Evolutionary conservation across 2,797 vertebrate species (phyloP).

Genomic region (Alcedo quadribrachys): DNA sequence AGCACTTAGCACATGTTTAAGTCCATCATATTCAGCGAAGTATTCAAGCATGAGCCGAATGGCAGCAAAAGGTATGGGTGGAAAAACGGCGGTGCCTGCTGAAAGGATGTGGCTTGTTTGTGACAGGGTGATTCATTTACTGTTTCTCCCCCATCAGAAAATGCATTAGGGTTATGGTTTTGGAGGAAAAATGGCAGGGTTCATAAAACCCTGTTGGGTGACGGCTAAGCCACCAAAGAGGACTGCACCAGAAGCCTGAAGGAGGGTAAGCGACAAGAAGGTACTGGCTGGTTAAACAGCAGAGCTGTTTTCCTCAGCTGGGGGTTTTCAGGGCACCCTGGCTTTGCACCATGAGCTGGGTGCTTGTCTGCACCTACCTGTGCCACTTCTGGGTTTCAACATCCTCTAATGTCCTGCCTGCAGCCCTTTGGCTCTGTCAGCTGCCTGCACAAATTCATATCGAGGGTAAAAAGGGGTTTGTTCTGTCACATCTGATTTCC

Average conservation of each 20-base stretch:
- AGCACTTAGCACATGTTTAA: slow-evolving; percentile 63
- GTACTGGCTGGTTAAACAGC: not conserved
- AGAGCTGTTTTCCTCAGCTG: not conserved
- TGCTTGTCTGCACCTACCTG: not conserved
- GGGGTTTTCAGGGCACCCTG: not conserved
- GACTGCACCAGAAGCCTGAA: not conserved
- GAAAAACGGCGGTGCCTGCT: not conserved
- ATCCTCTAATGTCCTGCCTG: not conserved
- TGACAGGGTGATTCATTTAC: not conserved
- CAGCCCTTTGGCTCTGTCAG: not conserved
- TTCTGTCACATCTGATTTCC: not conserved
- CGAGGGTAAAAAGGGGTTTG: not conserved
- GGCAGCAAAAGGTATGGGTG: not conserved
- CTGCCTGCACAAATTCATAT: not conserved
- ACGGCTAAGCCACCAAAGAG: slow-evolving; percentile 19
- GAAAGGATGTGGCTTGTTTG: not conserved
- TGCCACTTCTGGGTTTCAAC: not conserved
- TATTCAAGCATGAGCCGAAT: slow-evolving; percentile 21
- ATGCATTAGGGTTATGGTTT: slow-evolving; percentile 5
- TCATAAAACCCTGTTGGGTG: slow-evolving; percentile 30
- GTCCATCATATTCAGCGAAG: slow-evolving; percentile 44
- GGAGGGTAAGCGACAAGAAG: not conserved
- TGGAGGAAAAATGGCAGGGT: slow-evolving; percentile 17
- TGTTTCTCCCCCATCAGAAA: not conserved
- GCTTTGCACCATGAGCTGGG: not conserved